Evolutionary conservation across 2,888 invertebrate genomes (phyloP), one percentile per base, ranked within the genome.

Genomic region (Pediacus dermestoides): DNA sequence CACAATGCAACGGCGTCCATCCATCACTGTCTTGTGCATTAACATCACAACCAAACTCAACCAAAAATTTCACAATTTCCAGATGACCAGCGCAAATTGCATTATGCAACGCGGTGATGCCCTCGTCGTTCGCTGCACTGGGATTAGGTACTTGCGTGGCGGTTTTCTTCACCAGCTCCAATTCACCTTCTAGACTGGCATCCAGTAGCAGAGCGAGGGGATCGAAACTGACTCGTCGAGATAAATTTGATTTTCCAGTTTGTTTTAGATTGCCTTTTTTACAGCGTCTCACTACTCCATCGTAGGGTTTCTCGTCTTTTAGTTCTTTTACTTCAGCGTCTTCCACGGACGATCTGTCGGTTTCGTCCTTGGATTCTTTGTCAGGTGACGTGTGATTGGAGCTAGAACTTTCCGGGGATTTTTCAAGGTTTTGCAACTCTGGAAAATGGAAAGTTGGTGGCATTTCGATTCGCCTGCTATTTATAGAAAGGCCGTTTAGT

Each of bases 81-180:
- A 93, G 82, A 73, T 99, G 97, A 10, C 97, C 97, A 1, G 99
- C 99, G 70, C 99, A 99, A 63, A 99, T 97, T 56, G 99, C 96
- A 71, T 99, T 99, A 74, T 99, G 99, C 42, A 99, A 78, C 23
- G 99, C 99, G 1, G 99, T 99, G 63, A 99, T 99, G 36, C 99
- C 99, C 72, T 99, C 99, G 70, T 99, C 97, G 68, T 97, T 99
- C 41, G 96, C 91, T 37, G 91, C 91, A 69, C 95, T 96, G 22
- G 96, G 93, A 74, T 97, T 92, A 53, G 89, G 80, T 50, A 95
- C 88, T 78, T 94, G 88, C 65, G 85, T 82, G 42, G 96, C 94
- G 31, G 95, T 95, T 70, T 91, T 89, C 73, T 86, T 89, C 22
- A 99, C 97, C 50, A 97, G 77, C 63, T 99, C 97, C 63, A 97